phyloP scores from a whole-genome alignment of 2,888 invertebrate genomes.

The Ennomos fuscantarius region DNA sequence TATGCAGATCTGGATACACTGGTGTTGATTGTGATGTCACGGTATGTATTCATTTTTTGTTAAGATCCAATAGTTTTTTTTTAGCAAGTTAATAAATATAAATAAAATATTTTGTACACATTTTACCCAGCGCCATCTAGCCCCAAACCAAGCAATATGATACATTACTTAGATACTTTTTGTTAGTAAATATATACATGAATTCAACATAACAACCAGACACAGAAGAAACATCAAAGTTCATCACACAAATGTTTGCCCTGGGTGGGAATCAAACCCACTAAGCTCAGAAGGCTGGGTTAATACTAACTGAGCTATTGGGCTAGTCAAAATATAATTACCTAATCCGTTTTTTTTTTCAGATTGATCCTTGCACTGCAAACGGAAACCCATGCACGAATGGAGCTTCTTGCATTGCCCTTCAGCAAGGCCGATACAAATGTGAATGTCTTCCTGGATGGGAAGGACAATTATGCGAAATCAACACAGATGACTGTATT shows the following conservation, averaged over 20 bases:
- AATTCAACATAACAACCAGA: too few relatives aligned
- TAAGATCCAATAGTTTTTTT: not conserved
- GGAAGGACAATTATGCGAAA: constrained; percentile 98
- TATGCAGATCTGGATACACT: constrained; percentile 97
- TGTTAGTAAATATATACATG: too few relatives aligned
- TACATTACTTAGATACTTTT: too few relatives aligned
- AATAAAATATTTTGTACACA: not conserved
- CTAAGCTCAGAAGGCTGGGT: too few relatives aligned
- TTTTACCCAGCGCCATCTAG: too few relatives aligned
- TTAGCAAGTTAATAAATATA: constrained; percentile 2
- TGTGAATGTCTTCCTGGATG: constrained; percentile 98
- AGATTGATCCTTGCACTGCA: constrained; percentile 95
- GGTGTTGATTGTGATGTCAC: constrained; percentile 96
- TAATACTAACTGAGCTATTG: too few relatives aligned
- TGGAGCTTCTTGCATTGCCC: constrained; percentile 94
- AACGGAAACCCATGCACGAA: constrained; percentile 96
- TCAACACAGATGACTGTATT: constrained; percentile 96
- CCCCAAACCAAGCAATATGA: too few relatives aligned
- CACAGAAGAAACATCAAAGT: too few relatives aligned
- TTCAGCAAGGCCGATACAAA: constrained; percentile 96
- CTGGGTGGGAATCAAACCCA: too few relatives aligned
- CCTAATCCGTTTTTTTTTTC: constrained; percentile 45
- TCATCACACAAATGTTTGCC: too few relatives aligned
- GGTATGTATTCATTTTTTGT: constrained; percentile 72
- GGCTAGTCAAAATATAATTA: not conserved